Percentiles rank a stretch among this genome's conserved stretches.
phyloP scores from a whole-genome alignment of 2,797 vertebrate species.

The Lepilemur septentrionalis region DNA sequence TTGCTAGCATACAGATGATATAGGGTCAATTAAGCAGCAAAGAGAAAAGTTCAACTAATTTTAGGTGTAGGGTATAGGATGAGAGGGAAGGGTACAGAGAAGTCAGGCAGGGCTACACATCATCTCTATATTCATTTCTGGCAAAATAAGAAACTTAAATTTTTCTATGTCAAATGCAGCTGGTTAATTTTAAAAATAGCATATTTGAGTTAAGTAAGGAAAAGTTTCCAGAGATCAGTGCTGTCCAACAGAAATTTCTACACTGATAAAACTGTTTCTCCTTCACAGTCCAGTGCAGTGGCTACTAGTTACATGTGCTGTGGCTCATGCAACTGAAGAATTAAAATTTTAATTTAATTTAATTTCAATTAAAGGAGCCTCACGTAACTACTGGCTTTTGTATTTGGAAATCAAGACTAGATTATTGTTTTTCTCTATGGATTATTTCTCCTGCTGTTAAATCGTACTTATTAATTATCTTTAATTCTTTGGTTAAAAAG shows the following conservation, averaged over 20 bases:
- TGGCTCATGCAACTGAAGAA: neutral
- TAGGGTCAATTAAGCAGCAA: neutral
- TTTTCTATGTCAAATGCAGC: neutral
- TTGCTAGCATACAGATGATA: neutral
- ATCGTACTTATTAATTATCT: neutral
- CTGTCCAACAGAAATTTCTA: neutral
- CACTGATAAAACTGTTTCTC: neutral
- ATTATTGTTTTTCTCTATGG: neutral
- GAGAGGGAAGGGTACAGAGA: neutral
- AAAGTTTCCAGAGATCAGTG: neutral
- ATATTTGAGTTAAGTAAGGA: neutral
- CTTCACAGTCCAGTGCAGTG: neutral
- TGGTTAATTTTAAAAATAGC: neutral
- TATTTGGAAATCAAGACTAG: neutral
- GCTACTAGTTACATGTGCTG: neutral
- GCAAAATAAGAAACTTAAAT: neutral
- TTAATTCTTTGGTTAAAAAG: conserved; percentile 8
- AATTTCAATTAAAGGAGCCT: neutral
- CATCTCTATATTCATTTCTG: neutral
- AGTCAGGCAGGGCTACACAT: neutral
- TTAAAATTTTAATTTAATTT: neutral
- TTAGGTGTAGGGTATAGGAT: neutral
- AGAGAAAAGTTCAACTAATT: neutral
- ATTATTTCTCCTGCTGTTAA: neutral
- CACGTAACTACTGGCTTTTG: neutral